These are phyloP conservation scores for Loripinus fragilis DNA, from an alignment of 2,888 invertebrate genomes.

Conservation along the genomic window DNA sequence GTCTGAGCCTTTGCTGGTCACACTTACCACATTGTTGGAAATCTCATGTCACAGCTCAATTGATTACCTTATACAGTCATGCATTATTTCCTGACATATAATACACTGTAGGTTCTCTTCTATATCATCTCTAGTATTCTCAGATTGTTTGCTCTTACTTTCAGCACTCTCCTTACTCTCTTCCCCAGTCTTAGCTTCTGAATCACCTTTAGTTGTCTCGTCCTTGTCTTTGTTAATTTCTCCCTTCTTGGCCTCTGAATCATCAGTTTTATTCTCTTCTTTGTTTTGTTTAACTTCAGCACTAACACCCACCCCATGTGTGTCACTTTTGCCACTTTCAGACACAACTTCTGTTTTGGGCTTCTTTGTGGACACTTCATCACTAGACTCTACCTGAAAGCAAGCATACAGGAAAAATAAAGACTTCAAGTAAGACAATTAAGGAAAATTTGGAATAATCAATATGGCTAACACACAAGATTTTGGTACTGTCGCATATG, in stretches of 20 bases:
- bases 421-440: no score
- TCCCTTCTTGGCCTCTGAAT: neutral
- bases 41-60: no score
- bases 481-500: no score
- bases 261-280: neutral
- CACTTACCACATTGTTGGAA: no score
- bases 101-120: conserved; percentile 79
- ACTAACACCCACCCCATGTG: neutral
- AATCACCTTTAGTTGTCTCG: neutral
- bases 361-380: neutral
- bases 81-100: conserved; percentile 82
- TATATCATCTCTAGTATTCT: conserved; percentile 69
- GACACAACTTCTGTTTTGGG: neutral
- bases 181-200: neutral
- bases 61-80: conserved; percentile 82
- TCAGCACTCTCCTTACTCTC: neutral
- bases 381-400: neutral
- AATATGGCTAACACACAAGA: no score
- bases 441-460: no score
- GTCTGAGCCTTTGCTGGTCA: no score
- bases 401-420: neutral
- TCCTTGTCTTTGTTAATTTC: neutral
- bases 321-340: neutral
- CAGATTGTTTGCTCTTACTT: neutral
- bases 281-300: neutral